phyloP scores from a whole-genome alignment of 2,113 vertebrate species.

The Crotophaga sulcirostris region DNA sequence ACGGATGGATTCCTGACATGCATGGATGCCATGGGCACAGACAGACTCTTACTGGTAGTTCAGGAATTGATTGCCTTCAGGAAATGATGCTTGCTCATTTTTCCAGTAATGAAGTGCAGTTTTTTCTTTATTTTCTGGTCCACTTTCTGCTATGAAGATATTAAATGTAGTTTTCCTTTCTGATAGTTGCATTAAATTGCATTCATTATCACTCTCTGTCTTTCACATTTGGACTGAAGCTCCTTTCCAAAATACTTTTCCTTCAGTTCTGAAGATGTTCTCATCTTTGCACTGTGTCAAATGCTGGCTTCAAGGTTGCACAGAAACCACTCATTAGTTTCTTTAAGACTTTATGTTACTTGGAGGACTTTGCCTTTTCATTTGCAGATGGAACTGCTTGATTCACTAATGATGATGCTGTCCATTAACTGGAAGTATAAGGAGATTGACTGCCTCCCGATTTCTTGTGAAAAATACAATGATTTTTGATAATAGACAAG shows the following conservation, averaged over 20 bases:
- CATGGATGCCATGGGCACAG: neutral
- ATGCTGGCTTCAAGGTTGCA: neutral
- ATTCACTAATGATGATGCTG: neutral
- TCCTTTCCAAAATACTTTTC: neutral
- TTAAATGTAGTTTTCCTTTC: neutral
- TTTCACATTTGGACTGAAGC: neutral
- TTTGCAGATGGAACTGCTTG: neutral
- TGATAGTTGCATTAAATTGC: neutral
- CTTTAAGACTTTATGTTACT: neutral
- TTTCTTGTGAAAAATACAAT: neutral
- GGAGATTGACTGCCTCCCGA: neutral
- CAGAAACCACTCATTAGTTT: neutral
- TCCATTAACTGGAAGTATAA: neutral
- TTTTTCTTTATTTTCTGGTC: neutral
- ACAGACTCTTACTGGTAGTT: neutral
- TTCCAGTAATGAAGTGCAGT: neutral
- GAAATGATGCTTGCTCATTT: neutral
- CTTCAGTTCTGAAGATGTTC: neutral
- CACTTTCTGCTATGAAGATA: neutral
- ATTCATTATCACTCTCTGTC: neutral
- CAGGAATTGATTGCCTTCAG: neutral
- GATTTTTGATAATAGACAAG: neutral
- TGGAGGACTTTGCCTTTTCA: neutral
- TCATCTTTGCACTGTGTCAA: neutral
- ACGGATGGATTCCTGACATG: neutral